These are phyloP conservation scores for Pelecanus crispus DNA, from an alignment of 2,113 vertebrate genomes.

Conservation along the genomic window DNA sequence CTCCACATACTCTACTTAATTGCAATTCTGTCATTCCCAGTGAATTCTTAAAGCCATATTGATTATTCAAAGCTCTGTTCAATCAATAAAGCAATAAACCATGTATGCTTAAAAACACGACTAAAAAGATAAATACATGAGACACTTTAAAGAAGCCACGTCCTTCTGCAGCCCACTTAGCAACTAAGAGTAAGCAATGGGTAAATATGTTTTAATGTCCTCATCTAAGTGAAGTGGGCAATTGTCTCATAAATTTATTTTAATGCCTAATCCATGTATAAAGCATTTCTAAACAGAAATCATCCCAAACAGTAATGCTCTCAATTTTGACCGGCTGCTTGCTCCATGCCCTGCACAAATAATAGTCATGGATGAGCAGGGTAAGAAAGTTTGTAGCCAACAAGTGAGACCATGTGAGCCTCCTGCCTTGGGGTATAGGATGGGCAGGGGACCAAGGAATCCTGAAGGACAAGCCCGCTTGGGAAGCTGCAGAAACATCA, in stretches of 20 bases:
- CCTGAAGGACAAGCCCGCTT: neutral
- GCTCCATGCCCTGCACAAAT: rapidly evolving
- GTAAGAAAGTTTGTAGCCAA: neutral
- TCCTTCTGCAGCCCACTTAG: neutral
- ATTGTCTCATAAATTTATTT: neutral
- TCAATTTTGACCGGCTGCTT: neutral
- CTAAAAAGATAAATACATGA: slow-evolving; percentile 54
- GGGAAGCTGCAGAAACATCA: neutral
- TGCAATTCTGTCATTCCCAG: slow-evolving; percentile 49
- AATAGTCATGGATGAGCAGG: neutral
- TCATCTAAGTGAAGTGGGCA: neutral
- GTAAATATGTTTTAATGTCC: neutral
- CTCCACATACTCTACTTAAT: slow-evolving; percentile 59
- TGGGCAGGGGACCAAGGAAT: neutral
- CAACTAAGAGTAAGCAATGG: neutral
- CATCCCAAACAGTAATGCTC: neutral
- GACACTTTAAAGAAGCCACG: neutral
- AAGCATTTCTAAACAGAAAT: neutral
- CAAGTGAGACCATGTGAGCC: neutral
- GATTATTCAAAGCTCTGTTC: slow-evolving; percentile 54
- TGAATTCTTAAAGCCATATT: slow-evolving; percentile 54
- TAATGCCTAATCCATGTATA: neutral
- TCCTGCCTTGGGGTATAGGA: neutral
- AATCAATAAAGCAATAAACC: slow-evolving; percentile 63
- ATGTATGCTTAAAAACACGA: slow-evolving; percentile 41